These are phyloP conservation scores for Plectropomus leopardus DNA, from an alignment of 2,113 vertebrate genomes.

Conservation along the genomic window DNA sequence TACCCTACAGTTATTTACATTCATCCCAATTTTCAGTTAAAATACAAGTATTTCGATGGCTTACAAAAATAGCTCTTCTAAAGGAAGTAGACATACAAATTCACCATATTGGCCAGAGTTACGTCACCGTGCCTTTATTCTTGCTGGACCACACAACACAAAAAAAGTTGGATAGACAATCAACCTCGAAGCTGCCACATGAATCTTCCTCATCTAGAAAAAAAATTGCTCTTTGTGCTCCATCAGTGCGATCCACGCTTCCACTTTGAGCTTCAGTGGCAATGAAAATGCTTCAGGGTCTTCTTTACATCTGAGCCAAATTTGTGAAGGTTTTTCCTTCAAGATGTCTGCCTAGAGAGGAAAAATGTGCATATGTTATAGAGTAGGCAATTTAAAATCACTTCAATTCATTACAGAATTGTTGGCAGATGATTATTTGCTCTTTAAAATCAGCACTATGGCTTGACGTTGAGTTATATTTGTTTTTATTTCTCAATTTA, in stretches of 20 bases:
- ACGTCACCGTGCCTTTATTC: background rate
- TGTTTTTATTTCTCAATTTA: background rate
- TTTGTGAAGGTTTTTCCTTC: constrained; percentile 1
- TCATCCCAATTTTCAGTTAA: background rate
- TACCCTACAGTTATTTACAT: background rate
- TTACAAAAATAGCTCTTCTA: background rate
- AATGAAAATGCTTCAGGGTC: background rate
- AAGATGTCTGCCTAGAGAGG: constrained; percentile 27
- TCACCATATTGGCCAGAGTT: background rate
- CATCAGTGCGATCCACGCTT: background rate
- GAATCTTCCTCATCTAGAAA: background rate
- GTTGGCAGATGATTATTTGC: no score
- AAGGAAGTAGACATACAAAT: background rate
- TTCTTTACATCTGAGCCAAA: background rate
- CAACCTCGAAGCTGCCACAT: background rate
- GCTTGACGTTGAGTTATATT: background rate
- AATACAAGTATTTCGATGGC: background rate
- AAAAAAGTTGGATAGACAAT: background rate
- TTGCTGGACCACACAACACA: background rate
- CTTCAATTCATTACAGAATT: background rate
- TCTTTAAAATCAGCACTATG: background rate
- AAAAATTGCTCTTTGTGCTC: background rate
- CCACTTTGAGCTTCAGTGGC: background rate
- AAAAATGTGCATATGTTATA: background rate
- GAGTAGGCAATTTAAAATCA: background rate